Base-by-base conservation (phyloP, 2,888 invertebrate species). In the Ochropacha duplaris region DNA sequence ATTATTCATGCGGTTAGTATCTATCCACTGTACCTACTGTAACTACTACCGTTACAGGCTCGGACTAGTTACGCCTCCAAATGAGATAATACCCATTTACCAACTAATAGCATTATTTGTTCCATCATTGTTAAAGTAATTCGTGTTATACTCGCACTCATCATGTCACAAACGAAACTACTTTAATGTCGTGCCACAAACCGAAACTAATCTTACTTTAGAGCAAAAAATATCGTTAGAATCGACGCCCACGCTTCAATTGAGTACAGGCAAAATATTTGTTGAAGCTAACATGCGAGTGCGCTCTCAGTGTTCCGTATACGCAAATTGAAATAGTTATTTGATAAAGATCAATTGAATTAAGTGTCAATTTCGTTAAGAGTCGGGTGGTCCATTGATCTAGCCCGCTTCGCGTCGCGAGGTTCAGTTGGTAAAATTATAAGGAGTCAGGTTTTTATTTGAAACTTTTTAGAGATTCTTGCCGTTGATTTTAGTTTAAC, bases 171-270 rank as follows among this genome's bases (percentile, higher is more conserved):
- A 70, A 69, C 68, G 56, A 54, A 64, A 70, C 59, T 62, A 62
- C 63, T 70, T 69, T 67, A n/a, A 64, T 68, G 57, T 70, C 62
- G 66, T 65, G 66, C 71, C 64, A 44, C 62, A 59, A 66, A 68
- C 67, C 71, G 68, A 75, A 74, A 69, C 71, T 60, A 79, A 79
- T 76, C 62, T 66, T 59, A 56, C 60, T 59, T 55, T 62, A 51
- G 56, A 57, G 68, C 70, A 79, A 83, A 81, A 81, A 80, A 79
- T 69, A 71, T 79, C 76, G 70, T 81, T 76, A 76, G 64, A 69
- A 69, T 61, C 54, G 49, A 68, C 74, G 72, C 72, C 76, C 60
- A 74, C 74, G 64, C 71, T 65, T 57, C 62, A 61, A 74, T 65
- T 60, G 64, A 66, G 70, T 64, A 51, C 55, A 54, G 57, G 65